These are phyloP conservation scores for Pentalonia nigronervosa DNA, from an alignment of 1,140 invertebrate species.

Conservation along the genomic window DNA sequence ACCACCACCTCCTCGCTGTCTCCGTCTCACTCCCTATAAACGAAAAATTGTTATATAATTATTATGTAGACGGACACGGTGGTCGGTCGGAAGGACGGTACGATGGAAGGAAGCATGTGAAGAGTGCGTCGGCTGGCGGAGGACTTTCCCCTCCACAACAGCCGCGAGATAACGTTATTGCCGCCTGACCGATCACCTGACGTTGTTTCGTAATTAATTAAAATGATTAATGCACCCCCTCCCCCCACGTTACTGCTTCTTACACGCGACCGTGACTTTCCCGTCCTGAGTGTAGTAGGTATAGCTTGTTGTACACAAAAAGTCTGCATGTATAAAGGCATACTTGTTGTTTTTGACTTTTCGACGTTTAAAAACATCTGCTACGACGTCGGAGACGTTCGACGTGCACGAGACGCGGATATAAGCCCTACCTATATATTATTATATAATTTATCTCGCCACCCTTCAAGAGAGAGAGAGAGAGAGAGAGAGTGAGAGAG, in stretches of 20 bases:
- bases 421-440: background rate
- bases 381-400: background rate
- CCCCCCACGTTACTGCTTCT: background rate
- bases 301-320: background rate
- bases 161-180: slow-evolving; percentile 43
- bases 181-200: slow-evolving; percentile 48
- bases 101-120: background rate
- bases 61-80: too few species aligned
- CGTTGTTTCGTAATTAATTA: slow-evolving; percentile 54
- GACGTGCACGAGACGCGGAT: background rate
- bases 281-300: background rate
- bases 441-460: background rate
- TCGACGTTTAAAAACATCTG: slow-evolving; percentile 2
- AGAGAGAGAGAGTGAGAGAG: too few species aligned
- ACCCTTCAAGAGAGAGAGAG: background rate
- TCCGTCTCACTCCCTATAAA: background rate
- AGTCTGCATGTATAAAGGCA: background rate
- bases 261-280: background rate
- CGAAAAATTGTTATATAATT: background rate
- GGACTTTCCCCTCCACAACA: background rate
- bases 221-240: slow-evolving; percentile 23
- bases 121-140: background rate
- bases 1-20: too few species aligned
- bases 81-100: background rate
- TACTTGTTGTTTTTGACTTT: slow-evolving; percentile 23